phyloP scores from a whole-genome alignment of 1,140 invertebrate genomes.

The Grapholita molesta region DNA sequence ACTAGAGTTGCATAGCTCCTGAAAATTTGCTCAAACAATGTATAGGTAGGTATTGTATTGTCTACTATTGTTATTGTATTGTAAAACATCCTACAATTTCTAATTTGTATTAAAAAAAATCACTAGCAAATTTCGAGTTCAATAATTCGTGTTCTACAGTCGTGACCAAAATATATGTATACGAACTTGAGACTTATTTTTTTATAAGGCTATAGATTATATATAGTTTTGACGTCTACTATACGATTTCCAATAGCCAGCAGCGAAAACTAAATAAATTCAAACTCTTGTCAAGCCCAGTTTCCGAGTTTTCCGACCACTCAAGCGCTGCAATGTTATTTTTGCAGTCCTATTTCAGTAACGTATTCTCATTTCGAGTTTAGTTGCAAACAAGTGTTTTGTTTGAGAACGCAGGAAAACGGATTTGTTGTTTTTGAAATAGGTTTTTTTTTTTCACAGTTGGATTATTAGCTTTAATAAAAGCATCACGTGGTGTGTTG shows the following conservation, averaged over 20 bases:
- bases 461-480: not conserved
- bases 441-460: not conserved
- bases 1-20: too few relatives aligned
- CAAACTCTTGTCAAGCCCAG: slow-evolving; percentile 1
- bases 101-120: too few relatives aligned
- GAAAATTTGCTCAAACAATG: too few relatives aligned
- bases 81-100: too few relatives aligned
- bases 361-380: slow-evolving; percentile 4
- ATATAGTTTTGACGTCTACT: not conserved
- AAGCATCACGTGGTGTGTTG: not conserved
- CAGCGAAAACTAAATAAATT: not conserved
- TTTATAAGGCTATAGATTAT: not conserved
- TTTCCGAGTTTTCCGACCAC: not conserved
- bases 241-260: not conserved
- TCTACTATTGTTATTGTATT: too few relatives aligned
- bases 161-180: too few relatives aligned
- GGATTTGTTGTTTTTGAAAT: not conserved
- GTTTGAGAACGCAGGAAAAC: not conserved
- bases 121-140: too few relatives aligned
- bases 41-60: too few relatives aligned
- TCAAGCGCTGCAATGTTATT: slow-evolving; percentile 4
- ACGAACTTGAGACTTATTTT: not conserved
- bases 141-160: too few relatives aligned
- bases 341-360: slow-evolving; percentile 7
- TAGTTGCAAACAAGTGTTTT: slow-evolving; percentile 3